Conservation (phyloP, 2,113 vertebrate species). For the Syrrhaptes paradoxus region DNA sequence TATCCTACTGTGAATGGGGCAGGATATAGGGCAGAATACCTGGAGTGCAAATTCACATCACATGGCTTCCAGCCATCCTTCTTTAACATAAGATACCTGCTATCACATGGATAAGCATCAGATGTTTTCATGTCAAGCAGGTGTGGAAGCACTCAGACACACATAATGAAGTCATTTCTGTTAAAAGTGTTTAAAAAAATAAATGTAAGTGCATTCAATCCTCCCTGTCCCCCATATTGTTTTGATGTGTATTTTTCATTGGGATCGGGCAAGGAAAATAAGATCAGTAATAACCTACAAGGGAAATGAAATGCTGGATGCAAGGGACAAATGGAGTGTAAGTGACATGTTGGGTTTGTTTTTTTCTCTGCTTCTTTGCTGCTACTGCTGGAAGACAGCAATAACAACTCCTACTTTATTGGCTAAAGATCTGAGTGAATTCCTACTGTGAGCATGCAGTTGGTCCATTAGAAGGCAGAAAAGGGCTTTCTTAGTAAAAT, state of each 20-base stretch:
- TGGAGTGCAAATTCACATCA: background rate
- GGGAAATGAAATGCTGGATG: conserved; percentile 25
- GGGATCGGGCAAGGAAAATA: background rate
- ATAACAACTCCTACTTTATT: conserved; percentile 47
- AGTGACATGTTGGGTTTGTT: conserved; percentile 17
- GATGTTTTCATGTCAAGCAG: background rate
- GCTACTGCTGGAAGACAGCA: conserved; percentile 53
- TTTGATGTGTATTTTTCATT: background rate
- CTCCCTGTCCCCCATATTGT: background rate
- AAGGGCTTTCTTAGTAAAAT: conserved; percentile 31
- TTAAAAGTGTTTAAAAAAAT: background rate
- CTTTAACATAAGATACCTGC: background rate
- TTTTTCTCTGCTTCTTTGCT: conserved; percentile 27
- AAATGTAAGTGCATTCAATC: background rate
- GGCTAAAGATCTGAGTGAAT: conserved; percentile 42
- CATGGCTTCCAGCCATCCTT: background rate
- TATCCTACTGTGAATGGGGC: background rate
- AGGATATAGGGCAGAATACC: background rate
- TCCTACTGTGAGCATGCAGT: conserved; percentile 37
- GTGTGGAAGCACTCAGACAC: background rate
- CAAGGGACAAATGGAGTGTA: conserved; percentile 56
- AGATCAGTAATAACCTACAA: background rate
- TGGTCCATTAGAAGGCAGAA: conserved; percentile 47
- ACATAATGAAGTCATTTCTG: background rate
- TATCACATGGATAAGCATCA: background rate